These are phyloP conservation scores for Nothocercus julius DNA, from an alignment of 2,113 vertebrate genomes.

Conservation along the genomic window DNA sequence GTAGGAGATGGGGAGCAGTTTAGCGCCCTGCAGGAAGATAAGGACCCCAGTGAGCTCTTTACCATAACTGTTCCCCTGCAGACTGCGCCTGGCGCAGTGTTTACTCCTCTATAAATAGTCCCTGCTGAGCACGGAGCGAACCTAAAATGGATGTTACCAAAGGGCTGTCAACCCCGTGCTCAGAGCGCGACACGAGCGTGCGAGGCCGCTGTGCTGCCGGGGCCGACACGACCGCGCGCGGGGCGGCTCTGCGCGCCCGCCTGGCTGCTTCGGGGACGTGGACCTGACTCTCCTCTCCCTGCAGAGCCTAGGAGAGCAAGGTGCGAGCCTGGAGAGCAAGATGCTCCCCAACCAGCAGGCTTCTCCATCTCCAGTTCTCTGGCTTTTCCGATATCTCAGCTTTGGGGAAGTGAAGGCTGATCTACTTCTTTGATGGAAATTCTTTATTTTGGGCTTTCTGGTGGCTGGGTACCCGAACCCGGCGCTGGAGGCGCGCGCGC, in stretches of 20 bases:
- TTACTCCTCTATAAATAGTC: background rate
- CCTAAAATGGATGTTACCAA: background rate
- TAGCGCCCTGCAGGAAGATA: background rate
- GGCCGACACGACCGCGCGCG: too few species aligned
- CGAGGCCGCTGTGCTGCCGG: too few species aligned
- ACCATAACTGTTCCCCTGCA: background rate
- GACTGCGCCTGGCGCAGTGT: background rate
- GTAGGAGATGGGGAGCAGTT: background rate
- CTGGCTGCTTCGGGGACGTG: too few species aligned
- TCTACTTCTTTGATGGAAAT: background rate
- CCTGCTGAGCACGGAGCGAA: background rate
- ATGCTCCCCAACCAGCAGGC: background rate
- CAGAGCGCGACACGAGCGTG: too few species aligned
- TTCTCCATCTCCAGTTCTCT: background rate
- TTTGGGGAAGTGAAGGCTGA: background rate
- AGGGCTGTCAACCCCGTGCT: slow-evolving; percentile 24
- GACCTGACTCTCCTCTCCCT: background rate
- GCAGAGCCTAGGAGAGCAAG: background rate
- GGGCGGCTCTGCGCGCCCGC: too few species aligned
- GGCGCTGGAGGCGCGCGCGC: background rate
- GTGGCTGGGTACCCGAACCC: background rate
- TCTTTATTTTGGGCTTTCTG: background rate
- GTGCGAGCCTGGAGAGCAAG: background rate
- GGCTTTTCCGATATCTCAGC: background rate
- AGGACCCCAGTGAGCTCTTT: background rate